These are phyloP conservation scores for Lates calcarifer DNA, from an alignment of 2,113 vertebrate genomes.

Conservation along the genomic window DNA sequence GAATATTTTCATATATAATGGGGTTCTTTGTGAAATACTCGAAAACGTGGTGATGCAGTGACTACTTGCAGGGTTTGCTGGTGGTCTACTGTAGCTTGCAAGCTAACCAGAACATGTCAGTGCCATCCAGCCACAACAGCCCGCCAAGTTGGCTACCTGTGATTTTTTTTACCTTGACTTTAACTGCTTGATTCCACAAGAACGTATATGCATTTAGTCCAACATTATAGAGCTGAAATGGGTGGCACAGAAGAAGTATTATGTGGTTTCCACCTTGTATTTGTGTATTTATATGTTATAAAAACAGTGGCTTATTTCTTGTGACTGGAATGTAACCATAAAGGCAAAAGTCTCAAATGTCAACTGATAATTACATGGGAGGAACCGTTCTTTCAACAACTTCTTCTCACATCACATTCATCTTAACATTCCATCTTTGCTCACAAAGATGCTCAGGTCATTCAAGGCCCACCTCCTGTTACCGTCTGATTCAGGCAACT, in stretches of 20 bases:
- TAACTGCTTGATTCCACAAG: background rate
- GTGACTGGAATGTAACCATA: background rate
- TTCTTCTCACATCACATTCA: background rate
- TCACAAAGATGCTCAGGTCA: conserved; percentile 3
- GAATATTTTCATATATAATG: background rate
- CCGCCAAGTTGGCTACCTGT: too few species aligned
- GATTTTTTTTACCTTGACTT: too few species aligned
- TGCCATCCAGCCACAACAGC: background rate
- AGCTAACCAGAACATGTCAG: background rate
- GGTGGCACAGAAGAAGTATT: too few species aligned
- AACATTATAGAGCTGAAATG: background rate
- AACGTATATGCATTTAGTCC: background rate
- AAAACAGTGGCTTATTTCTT: background rate
- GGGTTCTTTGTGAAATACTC: background rate
- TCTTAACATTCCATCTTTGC: background rate
- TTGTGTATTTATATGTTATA: background rate
- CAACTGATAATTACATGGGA: background rate
- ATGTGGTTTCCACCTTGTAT: background rate
- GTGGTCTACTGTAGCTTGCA: background rate
- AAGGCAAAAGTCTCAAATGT: background rate
- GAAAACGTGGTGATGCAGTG: background rate
- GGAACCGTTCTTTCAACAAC: conserved; percentile 1
- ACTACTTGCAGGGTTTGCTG: background rate
- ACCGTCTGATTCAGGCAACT: background rate
- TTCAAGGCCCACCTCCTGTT: background rate